Evolutionary conservation across 2,797 vertebrate genomes (phyloP).

Genomic region (Poeciliopsis infans): DNA sequence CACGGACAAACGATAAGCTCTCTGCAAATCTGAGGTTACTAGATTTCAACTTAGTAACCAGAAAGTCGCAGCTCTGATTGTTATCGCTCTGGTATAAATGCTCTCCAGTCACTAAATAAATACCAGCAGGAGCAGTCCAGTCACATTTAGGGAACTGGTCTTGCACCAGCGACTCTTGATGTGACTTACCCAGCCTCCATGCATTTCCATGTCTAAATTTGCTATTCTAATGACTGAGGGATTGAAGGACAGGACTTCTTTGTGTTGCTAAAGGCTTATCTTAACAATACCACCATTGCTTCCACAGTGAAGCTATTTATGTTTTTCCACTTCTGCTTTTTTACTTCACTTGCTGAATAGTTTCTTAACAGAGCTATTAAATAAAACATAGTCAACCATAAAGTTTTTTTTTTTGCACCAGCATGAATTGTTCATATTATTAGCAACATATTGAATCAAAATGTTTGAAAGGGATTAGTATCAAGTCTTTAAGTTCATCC

Average conservation of each 20-base stretch:
- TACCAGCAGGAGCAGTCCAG: neutral
- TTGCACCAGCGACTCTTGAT: conserved; percentile 6
- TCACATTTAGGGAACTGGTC: conserved; percentile 8
- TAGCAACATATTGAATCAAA: neutral
- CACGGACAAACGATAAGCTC: neutral
- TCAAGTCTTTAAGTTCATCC: neutral
- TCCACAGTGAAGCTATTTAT: conserved; percentile 1
- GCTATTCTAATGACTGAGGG: conserved; percentile 57
- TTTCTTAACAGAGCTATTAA: neutral
- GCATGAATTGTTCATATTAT: neutral
- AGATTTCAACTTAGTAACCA: neutral
- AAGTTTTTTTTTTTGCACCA: neutral
- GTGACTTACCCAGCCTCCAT: neutral
- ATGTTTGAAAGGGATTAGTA: neutral
- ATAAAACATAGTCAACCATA: neutral
- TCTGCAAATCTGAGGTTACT: neutral
- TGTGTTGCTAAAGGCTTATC: conserved; percentile 48
- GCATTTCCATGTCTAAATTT: conserved; percentile 53
- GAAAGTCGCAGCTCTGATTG: neutral
- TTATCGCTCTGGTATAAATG: neutral
- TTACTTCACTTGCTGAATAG: neutral
- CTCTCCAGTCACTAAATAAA: neutral
- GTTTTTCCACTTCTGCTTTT: conserved; percentile 1
- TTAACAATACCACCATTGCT: conserved; percentile 20
- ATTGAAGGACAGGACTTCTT: conserved; percentile 43